Evolutionary conservation across 1,140 invertebrate species (phyloP), one percentile per base, ranked within the genome.

Genomic region (Olivierus martensii): DNA sequence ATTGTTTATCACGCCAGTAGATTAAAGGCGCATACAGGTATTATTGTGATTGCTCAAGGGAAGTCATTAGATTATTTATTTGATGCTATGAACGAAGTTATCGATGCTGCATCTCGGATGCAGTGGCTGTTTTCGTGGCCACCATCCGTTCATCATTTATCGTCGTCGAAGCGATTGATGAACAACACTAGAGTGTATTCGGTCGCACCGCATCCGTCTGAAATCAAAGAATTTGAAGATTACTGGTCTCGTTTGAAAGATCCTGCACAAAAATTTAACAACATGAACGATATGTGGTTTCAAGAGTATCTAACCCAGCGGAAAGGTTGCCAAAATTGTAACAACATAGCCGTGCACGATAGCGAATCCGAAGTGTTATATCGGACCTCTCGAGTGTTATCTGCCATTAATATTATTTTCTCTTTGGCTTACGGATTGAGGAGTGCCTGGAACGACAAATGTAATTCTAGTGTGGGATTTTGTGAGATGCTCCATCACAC

Each of bases 391-490:
- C 64, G 65, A 55, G 69, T 70, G 4, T 63, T 70, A 22, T 65
- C 70, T 3, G 65, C 68, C 6, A 59, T 73, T 3, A 68, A 71
- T 56, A 62, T 66, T 7, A 62, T 72, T 7, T 71, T 65, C 49
- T 64, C 66, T 1, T 69, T 71, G 52, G 69, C 70, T 18, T 59
- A 59, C 44, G 69, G 69, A 0, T 59, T 71, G 22, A 64, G 65
- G 10, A 62, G 62, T 19, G 71, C 70, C 1, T 70, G 71, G 60
- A 48, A 48, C 5, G 57, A 52, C 12, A 59, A 64, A 37, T 73
- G 71, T 59, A 55, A 58, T 7, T 48, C 49, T 6, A 55, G 50
- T 6, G 51, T 57, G 15, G 70, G 70, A 3, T 47, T 66, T 19
- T 73, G 71, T 56, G 6, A 53, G 6, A 53, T 53, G 1, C 56